These are phyloP conservation scores for Ifrita kowaldi DNA, from an alignment of 2,113 vertebrate species.

Conservation along the genomic window DNA sequence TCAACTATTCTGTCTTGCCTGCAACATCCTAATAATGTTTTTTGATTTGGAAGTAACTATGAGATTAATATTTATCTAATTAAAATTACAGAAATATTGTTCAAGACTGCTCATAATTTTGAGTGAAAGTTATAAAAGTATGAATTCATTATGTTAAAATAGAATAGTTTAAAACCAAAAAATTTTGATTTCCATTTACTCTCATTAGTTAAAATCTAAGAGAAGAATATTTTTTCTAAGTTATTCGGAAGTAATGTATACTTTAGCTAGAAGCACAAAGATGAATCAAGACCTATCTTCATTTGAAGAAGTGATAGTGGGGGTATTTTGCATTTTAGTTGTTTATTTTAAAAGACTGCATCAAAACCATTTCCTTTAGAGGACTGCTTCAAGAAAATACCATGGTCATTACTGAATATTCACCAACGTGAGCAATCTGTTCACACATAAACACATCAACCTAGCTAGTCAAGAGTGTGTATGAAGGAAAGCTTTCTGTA, in stretches of 20 bases:
- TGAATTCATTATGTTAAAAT: background rate
- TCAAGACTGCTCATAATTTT: background rate
- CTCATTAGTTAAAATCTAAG: background rate
- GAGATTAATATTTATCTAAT: background rate
- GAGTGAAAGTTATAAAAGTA: background rate
- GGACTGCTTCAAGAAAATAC: background rate
- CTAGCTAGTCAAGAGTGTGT: background rate
- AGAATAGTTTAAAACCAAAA: background rate
- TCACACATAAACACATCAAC: background rate
- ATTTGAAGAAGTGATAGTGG: background rate
- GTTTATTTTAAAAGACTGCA: background rate
- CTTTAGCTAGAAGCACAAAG: background rate
- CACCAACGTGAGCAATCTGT: background rate
- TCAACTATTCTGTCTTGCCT: background rate
- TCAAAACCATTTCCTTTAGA: background rate
- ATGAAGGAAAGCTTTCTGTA: background rate
- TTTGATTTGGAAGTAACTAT: background rate
- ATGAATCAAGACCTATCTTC: background rate
- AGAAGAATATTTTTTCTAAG: background rate
- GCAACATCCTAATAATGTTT: rapidly evolving
- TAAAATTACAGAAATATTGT: background rate
- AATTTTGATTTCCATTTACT: background rate
- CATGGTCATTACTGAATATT: background rate
- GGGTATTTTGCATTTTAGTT: background rate
- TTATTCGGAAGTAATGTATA: rapidly evolving